Evolutionary conservation across 1,140 invertebrate species (phyloP), one percentile per base, ranked within the genome.

Genomic region (Aplysia californica): DNA sequence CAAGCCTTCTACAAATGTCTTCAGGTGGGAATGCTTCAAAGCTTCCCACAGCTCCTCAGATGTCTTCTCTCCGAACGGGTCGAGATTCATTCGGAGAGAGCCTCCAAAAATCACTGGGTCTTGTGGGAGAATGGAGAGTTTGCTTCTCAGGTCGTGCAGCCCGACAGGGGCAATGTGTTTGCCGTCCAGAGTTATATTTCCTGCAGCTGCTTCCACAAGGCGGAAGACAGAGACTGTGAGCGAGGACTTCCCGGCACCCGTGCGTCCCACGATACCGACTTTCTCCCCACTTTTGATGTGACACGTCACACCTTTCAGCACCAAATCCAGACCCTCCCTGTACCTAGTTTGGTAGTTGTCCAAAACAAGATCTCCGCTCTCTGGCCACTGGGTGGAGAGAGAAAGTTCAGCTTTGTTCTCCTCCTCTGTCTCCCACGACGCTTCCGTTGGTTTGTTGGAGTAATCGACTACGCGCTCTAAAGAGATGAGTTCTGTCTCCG

Each of bases 191-290:
- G 33, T 35, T 10, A 82, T 75, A 3, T 66, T 75, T 31, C 74
- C 75, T 35, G 69, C 73, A 61, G 93, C 92, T 3, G 94, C 91
- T 77, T 93, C 93, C 18, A 91, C 90, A 65, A 97, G 82, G 67
- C 95, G 91, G 84, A 97, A 96, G 0, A 97, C 85, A 0, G 95
- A 94, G 39, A 93, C 89, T 69, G 96, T 76, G 18, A 90, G 66
- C 6, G 86, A 86, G n/a, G 74, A 82, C 77, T 90, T 90, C 3
- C 88, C 87, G 18, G 85, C 85, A 26, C 83, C 86, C 50, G 89
- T 91, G 80, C 87, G n/a, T n/a, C n/a, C n/a, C n/a, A n/a, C n/a
- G n/a, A n/a, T n/a, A n/a, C n/a, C n/a, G n/a, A n/a, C n/a, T 79
- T 92, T 92, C 95, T 90, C 86, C 58, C 86, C 85, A 18, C 80